Evolutionary conservation across 2,888 invertebrate genomes (phyloP), one percentile per base, ranked within the genome.

Genomic region (Dione vanillae): DNA sequence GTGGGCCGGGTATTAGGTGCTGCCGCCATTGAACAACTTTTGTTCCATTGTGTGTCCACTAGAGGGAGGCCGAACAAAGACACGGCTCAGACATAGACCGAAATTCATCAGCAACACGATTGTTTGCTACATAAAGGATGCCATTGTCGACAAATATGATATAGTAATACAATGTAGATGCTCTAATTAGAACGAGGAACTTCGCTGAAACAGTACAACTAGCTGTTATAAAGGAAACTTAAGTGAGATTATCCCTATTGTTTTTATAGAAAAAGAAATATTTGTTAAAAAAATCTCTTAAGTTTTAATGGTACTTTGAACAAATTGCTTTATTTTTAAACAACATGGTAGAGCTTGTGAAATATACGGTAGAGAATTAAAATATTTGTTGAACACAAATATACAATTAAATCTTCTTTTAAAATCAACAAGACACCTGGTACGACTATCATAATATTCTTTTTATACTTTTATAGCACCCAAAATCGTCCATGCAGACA

Each of bases 51-150:
- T 90, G 86, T 92, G 92, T 91, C 92, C 92, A 90, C 86, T 87
- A 85, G 87, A 89, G 92, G 91, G 90, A 88, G 90, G 84, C 82
- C 83, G 87, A 78, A 84, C 92, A 93, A 92, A 93, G 92, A 92
- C 92, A 88, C 87, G 84, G 77, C 80, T 83, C 88, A 91, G 92
- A 92, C 92, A 91, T 91, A 91, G 90, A 89, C 92, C 93, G 90
- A 93, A 93, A 93, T 92, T 93, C 92, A 92, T 93, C 92, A 92
- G 92, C 91, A 88, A 91, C 90, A 86, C 90, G 93, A 93, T 92
- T 92, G 92, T 92, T 92, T 92, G 91, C 90, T 86, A 91, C 91
- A 92, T 92, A 92, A 92, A 92, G 91, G 92, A 87, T 87, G 89
- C 89, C 82, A 91, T 92, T 92, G 92, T 92, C 88, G 88, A 91